Evolutionary conservation across 2,888 invertebrate species (phyloP).

Genomic region (Myopa testacea): DNA sequence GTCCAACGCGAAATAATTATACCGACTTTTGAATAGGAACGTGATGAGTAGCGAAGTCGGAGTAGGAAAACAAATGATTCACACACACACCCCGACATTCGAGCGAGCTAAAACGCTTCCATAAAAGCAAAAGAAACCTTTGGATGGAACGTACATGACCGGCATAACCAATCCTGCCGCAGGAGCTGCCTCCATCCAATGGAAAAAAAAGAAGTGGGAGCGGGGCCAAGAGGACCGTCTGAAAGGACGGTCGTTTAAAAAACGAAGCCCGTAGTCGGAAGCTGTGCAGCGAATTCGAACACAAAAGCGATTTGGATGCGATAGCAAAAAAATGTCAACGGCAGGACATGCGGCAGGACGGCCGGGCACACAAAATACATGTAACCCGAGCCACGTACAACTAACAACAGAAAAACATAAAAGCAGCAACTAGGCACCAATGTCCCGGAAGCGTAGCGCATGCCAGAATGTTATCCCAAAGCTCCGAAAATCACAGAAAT

Average conservation of each 20-base stretch:
- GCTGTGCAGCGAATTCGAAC: conserved; percentile 34
- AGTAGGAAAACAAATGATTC: not conserved
- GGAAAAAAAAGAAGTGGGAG: no score
- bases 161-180: conserved; percentile 33
- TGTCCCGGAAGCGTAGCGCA: conserved; percentile 13
- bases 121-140: conserved; percentile 33
- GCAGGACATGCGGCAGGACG: conserved; percentile 8
- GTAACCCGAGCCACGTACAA: not conserved
- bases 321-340: not conserved
- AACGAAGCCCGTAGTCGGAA: conserved; percentile 14
- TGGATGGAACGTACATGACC: conserved; percentile 46
- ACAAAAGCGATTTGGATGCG: conserved; percentile 33
- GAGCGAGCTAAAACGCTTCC: not conserved
- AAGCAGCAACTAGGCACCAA: not conserved
- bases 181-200: not conserved
- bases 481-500: not conserved
- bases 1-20: conserved; percentile 46
- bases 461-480: not conserved
- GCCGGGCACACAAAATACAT: conserved; percentile 1
- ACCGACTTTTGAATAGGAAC: conserved; percentile 23
- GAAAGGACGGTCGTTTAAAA: no score
- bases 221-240: not conserved
- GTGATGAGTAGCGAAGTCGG: not conserved
- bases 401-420: not conserved
- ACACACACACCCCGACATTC: not conserved